Base-by-base conservation (phyloP, 2,797 vertebrate species). In the Mastacembelus armatus region DNA sequence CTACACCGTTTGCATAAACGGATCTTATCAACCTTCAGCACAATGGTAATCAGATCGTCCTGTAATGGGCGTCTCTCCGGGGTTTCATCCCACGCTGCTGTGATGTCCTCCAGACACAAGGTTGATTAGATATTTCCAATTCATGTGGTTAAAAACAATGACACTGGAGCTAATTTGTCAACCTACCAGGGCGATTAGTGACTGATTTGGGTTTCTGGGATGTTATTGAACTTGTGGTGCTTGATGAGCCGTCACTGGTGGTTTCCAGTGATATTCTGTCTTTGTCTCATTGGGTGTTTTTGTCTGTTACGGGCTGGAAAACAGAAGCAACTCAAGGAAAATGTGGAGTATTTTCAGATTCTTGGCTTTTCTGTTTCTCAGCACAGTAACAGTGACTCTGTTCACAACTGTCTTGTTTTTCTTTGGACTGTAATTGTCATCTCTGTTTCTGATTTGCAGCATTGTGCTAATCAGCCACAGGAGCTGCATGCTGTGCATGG, bases 241-340 rank as follows among this genome's bases (percentile, higher is more conserved):
- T 24, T 8, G 18, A 10, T 45, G 71, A 58, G 55, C 36, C 2
- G 2, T n/a, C 42, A 16, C 35, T 7, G 7, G 63, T 16, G 49
- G 27, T 69, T 66, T 59, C 51, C 39, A 61, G 6, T 48, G 39
- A 50, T 55, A 7, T 5, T 59, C 56, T 32, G 26, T 63, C 56
- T 40, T 24, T 32, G 42, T 61, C 49, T 60, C 40, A 12, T 19
- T 19, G 12, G 18, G 18, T 67, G 29, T 44, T 22, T 38, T 33
- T 14, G 32, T 47, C 38, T 30, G 1, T 66, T 90, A 58, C 87
- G 91, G 91, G 92, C 93, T 93, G 91, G 92, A 92, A 92, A 90
- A 39, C 12, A 43, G 16, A 22, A 40, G 90, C 83, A 93, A 91
- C 85, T 93, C 89, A 92, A 92, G 90, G 91, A 92, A 83, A 90